phyloP scores from a whole-genome alignment of 2,113 vertebrate species.

The Lophochroa leadbeateri region DNA sequence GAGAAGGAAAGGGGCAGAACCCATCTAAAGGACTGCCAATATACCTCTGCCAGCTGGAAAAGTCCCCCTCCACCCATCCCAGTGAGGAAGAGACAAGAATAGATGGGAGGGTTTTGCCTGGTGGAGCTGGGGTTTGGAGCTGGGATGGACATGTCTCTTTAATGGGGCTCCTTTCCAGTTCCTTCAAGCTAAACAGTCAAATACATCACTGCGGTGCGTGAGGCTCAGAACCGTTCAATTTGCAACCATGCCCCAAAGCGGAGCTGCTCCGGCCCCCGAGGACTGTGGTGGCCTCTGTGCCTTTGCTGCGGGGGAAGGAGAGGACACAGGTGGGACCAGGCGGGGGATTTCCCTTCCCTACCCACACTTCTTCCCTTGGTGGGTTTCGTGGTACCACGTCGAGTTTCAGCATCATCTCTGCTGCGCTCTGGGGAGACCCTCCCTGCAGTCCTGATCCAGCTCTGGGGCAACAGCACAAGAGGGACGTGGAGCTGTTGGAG shows the following conservation, averaged over 20 bases:
- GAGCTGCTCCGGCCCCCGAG: accelerated
- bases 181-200: neutral
- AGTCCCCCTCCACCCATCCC: too few relatives aligned
- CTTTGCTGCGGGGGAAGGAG: neutral
- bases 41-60: neutral
- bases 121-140: neutral
- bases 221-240: neutral
- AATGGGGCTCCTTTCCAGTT: accelerated
- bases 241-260: accelerated
- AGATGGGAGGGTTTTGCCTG: neutral
- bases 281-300: accelerated
- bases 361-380: neutral
- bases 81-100: neutral
- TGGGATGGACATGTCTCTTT: neutral
- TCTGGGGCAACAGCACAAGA: neutral
- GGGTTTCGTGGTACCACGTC: neutral
- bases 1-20: neutral
- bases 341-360: neutral
- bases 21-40: neutral
- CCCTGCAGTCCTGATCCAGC: neutral
- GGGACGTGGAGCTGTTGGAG: neutral
- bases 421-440: neutral
- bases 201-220: accelerated
- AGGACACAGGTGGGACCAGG: accelerated
- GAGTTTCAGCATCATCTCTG: neutral